phyloP scores from a whole-genome alignment of 2,888 invertebrate genomes.

The Sceliomorpha sp. region DNA sequence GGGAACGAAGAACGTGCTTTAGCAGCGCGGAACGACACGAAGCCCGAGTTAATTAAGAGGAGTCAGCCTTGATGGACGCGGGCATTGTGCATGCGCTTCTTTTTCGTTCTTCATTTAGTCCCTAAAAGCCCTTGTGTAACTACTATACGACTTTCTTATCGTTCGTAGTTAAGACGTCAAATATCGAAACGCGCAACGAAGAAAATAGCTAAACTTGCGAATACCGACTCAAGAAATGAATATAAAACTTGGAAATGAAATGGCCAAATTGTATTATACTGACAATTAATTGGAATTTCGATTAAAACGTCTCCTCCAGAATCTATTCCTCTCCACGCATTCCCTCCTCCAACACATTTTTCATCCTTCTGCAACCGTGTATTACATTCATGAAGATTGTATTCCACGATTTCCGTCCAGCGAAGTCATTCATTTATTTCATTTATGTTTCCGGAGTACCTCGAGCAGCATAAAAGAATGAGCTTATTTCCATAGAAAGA shows the following conservation, averaged over 20 bases:
- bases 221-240: no score
- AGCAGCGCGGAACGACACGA: slow-evolving; percentile 10
- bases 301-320: no score
- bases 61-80: slow-evolving; percentile 61
- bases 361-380: no score
- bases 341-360: no score
- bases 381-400: no score
- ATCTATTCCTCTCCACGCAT: no score
- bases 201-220: neutral
- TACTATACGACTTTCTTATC: slow-evolving; percentile 4
- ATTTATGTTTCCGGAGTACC: slow-evolving; percentile 5
- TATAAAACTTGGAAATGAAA: no score
- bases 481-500: slow-evolving; percentile 44
- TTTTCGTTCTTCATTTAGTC: slow-evolving; percentile 8
- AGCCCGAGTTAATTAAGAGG: slow-evolving; percentile 64
- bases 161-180: slow-evolving; percentile 40
- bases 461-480: slow-evolving; percentile 18
- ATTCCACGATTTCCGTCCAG: slow-evolving; percentile 4
- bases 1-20: slow-evolving; percentile 17
- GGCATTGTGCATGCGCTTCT: slow-evolving; percentile 58
- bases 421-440: slow-evolving; percentile 19
- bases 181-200: slow-evolving; percentile 12
- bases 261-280: no score
- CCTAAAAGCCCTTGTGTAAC: slow-evolving; percentile 12
- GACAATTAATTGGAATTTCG: no score